phyloP scores from a whole-genome alignment of 1,140 invertebrate genomes.

The Pseudoatta argentina region DNA sequence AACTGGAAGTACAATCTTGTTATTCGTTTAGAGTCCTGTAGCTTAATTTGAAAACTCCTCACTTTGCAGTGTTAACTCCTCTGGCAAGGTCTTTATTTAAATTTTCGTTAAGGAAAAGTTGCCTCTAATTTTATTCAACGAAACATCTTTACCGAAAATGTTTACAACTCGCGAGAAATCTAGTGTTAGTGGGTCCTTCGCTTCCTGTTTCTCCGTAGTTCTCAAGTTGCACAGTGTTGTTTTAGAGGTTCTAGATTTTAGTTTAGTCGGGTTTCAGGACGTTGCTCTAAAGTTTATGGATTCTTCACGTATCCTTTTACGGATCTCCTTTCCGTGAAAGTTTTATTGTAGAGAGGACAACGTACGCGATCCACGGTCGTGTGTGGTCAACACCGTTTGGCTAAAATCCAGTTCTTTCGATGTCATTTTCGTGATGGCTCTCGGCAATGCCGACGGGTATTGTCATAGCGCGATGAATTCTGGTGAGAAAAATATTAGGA shows the following conservation, averaged over 20 bases:
- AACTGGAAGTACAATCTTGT: slow-evolving; percentile 16
- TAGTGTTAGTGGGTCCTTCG: slow-evolving; percentile 12
- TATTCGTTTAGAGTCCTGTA: slow-evolving; percentile 14
- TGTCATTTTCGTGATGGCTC: neutral
- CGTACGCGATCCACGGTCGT: neutral
- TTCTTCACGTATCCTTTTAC: slow-evolving; percentile 36
- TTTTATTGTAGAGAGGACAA: neutral
- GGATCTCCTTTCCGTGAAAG: neutral
- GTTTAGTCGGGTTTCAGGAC: slow-evolving; percentile 13
- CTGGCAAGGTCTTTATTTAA: slow-evolving; percentile 28
- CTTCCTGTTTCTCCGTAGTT: slow-evolving; percentile 21
- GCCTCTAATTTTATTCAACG: slow-evolving; percentile 39
- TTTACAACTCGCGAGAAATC: slow-evolving; percentile 22
- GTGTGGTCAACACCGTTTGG: slow-evolving; percentile 14
- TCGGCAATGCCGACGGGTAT: neutral
- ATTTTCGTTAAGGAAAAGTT: slow-evolving; percentile 56
- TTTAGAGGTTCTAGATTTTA: slow-evolving; percentile 45
- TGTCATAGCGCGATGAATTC: slow-evolving; percentile 45
- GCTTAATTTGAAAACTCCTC: slow-evolving; percentile 35
- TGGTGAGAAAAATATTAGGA: slow-evolving; percentile 48
- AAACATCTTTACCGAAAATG: neutral
- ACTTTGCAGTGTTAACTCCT: slow-evolving; percentile 23
- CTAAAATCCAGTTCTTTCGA: neutral
- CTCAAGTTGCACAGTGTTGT: slow-evolving; percentile 36
- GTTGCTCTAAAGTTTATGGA: slow-evolving; percentile 40